Conservation (phyloP, 2,797 vertebrate genomes). For the Cynopterus sphinx region DNA sequence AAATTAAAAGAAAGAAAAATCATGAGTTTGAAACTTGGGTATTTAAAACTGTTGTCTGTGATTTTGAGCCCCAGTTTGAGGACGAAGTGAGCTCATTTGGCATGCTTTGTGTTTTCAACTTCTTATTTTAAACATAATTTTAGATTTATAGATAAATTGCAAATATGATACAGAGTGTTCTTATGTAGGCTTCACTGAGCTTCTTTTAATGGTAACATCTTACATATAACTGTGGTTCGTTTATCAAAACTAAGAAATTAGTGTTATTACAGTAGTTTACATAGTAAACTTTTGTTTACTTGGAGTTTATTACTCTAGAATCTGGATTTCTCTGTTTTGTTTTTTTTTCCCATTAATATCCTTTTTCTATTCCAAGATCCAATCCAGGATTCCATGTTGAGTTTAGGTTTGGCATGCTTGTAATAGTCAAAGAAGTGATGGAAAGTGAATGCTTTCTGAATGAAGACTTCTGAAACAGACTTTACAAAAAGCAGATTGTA, state of each 20-base stretch:
- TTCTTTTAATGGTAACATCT: neutral
- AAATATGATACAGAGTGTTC: neutral
- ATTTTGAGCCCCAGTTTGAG: neutral
- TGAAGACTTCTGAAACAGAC: constrained; percentile 43
- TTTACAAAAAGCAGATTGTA: constrained; percentile 53
- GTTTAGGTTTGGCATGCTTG: constrained; percentile 31
- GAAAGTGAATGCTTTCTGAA: constrained; percentile 54
- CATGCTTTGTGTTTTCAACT: neutral
- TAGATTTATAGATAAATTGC: neutral
- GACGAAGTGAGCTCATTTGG: neutral
- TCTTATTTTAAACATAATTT: constrained; percentile 38
- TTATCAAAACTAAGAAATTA: constrained; percentile 6
- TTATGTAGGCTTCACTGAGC: neutral
- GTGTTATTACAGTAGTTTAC: neutral
- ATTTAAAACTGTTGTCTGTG: neutral
- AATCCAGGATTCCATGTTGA: neutral
- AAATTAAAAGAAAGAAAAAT: neutral
- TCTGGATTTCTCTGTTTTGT: neutral
- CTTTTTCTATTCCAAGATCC: constrained; percentile 26
- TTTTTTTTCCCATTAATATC: neutral
- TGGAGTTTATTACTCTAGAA: neutral
- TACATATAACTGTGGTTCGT: neutral
- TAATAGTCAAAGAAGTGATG: neutral
- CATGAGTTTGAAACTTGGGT: neutral
- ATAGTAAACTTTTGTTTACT: constrained; percentile 27